These are phyloP conservation scores for Hypsibius dujardini DNA, from an alignment of 1,140 invertebrate genomes.

Conservation along the genomic window DNA sequence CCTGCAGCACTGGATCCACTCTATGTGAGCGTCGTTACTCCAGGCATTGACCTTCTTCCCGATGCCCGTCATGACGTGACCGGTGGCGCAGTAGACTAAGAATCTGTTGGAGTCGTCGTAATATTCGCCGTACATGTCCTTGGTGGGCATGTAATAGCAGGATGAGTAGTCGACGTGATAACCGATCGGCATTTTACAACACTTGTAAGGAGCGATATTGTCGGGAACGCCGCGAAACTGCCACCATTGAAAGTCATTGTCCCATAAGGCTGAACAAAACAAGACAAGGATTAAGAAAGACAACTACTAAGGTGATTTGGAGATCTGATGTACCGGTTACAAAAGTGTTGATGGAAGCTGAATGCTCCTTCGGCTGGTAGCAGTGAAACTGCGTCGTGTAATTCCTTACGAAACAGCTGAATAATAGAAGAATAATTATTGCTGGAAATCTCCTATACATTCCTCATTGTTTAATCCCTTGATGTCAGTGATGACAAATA, in stretches of 20 bases:
- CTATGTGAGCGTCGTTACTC: neutral
- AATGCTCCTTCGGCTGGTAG: neutral
- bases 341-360: neutral
- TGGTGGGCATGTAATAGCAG: slow-evolving; percentile 4
- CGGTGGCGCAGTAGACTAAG: slow-evolving; percentile 14
- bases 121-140: slow-evolving; percentile 16
- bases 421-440: neutral
- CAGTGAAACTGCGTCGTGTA: neutral
- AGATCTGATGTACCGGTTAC: neutral
- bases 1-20: slow-evolving; percentile 2
- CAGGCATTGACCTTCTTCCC: neutral
- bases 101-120: neutral
- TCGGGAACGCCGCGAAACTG: neutral
- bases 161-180: slow-evolving; percentile 4
- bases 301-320: neutral
- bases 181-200: neutral
- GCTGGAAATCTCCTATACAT: slow-evolving; percentile 1
- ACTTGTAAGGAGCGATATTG: neutral
- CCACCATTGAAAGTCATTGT: slow-evolving; percentile 9
- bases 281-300: neutral
- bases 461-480: no score
- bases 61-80: slow-evolving; percentile 6
- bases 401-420: slow-evolving; percentile 12
- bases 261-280: neutral
- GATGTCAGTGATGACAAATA: no score